Base-by-base conservation (phyloP, 1,140 invertebrate species). In the Bicyclus anynana region DNA sequence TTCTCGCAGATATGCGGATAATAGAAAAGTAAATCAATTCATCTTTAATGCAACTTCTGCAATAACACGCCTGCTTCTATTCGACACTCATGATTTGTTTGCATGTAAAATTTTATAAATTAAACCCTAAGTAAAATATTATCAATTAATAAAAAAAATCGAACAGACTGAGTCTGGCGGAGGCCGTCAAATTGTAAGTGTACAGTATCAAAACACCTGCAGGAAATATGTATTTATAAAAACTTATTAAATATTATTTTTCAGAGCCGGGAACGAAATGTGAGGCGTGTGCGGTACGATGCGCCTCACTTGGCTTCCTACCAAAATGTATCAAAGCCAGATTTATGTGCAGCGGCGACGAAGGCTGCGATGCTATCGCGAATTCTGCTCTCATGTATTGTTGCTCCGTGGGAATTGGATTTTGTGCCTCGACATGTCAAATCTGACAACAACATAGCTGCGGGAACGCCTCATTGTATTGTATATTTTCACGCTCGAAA, bases 291-390 rank as follows among this genome's bases (percentile, higher is more conserved):
- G 53, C 27, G 23, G 23, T 27, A 37, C 59, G 66, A 67, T 66
- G 67, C 72, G 65, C 63, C 54, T 69, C 62, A 71, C 67, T 85
- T 87, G 84, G 82, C 82, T 77, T 74, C 60, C 72, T 78, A 87
- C 84, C 82, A 85, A 85, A 85, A 86, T 80, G 74, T 84, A 82
- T 86, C 84, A 80, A 82, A 87, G 77, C 73, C 67, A 84, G 83
- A 87, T 87, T 87, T 87, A 86, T 87, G 84, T 77, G 72, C 60
- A 60, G 51, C 58, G 56, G 78, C 75, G 76, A 77, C 74, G 83
- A 83, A 79, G 74, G 68, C 74, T 69, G 63, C 66, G 81, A 84
- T 84, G 59, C 71, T 85, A 87, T 87, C 82, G 64, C 69, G 65
- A 63, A 60, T 55, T 60, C 57, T 62, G 63, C 62, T 63, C 57